A percentile compares a stretch with the other conserved stretches of the same genome.
These are phyloP conservation scores for Botia kubotai DNA, from an alignment of 2,797 vertebrate genomes.

Conservation along the genomic window DNA sequence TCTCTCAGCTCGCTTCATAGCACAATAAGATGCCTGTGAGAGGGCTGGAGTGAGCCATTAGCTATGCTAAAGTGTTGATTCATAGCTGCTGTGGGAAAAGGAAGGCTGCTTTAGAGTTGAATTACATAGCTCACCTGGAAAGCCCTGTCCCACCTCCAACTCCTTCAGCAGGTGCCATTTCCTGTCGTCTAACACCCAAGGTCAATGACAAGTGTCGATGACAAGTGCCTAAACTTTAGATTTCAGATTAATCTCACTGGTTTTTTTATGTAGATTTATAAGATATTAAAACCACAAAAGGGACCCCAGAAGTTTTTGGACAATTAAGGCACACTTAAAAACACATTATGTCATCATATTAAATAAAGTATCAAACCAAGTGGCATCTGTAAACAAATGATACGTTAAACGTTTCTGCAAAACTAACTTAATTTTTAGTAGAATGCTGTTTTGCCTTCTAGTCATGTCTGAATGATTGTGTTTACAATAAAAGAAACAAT, in stretches of 20 bases:
- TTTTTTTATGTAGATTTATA: neutral
- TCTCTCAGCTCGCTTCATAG: constrained; percentile 73
- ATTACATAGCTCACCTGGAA: constrained; percentile 73
- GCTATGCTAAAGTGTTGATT: constrained; percentile 78
- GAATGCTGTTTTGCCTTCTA: too few species aligned
- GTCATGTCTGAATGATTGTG: too few species aligned
- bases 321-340: too few species aligned
- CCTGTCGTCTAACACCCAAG: constrained; percentile 71
- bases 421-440: too few species aligned
- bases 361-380: too few species aligned
- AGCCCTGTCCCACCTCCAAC: constrained; percentile 55
- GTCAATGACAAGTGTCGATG: constrained; percentile 68
- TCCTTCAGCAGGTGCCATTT: constrained; percentile 54
- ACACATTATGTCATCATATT: too few species aligned
- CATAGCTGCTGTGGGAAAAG: constrained; percentile 82
- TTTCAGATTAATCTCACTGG: neutral
- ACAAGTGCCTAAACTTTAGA: constrained; percentile 62
- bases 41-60: constrained; percentile 80
- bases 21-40: constrained; percentile 82
- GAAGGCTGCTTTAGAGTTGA: constrained; percentile 72
- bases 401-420: too few species aligned
- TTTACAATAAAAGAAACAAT: too few species aligned
- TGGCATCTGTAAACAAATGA: too few species aligned
- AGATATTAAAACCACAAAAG: neutral
- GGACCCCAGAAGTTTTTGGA: neutral